Conservation (phyloP, 2,113 vertebrate genomes). For the Girardinichthys multiradiatus region DNA sequence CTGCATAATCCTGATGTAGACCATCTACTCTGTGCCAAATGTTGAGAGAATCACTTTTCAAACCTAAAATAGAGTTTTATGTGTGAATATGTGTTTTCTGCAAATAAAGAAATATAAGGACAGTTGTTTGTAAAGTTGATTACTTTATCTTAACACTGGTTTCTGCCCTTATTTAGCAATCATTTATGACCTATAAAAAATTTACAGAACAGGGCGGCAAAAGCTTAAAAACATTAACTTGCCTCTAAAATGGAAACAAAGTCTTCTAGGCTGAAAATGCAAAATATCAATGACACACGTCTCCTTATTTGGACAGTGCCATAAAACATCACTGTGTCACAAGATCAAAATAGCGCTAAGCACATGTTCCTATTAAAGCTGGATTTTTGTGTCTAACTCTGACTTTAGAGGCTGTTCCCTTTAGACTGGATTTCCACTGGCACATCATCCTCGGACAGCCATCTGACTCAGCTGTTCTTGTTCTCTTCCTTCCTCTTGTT, state of each 20-base stretch:
- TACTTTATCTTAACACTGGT: not conserved
- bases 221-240: not conserved
- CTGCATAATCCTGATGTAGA: not conserved
- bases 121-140: not conserved
- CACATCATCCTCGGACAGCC: slow-evolving; percentile 36
- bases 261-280: not conserved
- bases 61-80: not conserved
- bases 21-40: not conserved
- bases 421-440: slow-evolving; percentile 39
- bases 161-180: not conserved
- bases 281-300: not conserved
- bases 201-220: too few species aligned
- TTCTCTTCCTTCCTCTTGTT: slow-evolving; percentile 47
- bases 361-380: slow-evolving; percentile 14
- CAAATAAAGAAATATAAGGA: not conserved
- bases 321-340: not conserved
- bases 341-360: not conserved
- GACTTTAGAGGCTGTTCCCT: slow-evolving; percentile 19
- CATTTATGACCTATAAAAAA: too few species aligned
- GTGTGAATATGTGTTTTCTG: not conserved
- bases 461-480: slow-evolving; percentile 60
- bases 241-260: not conserved
- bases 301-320: not conserved
- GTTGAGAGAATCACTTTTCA: too few species aligned
- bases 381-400: slow-evolving; percentile 28